Evolutionary conservation across 2,113 vertebrate species (phyloP).

Genomic region (Muscicapa adusta): DNA sequence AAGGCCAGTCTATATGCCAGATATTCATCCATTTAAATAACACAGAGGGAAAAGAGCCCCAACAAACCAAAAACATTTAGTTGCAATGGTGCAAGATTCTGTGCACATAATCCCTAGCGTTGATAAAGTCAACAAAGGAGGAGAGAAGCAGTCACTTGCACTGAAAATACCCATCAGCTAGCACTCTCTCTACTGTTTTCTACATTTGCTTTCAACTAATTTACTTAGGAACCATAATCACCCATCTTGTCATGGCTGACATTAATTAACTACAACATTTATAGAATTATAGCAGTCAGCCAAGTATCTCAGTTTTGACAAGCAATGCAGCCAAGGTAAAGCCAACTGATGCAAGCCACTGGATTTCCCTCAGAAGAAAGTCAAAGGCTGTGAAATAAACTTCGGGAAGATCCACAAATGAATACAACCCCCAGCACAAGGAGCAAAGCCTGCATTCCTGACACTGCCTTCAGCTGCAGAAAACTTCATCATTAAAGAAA

Average conservation of each 20-base stretch:
- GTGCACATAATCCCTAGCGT: not conserved
- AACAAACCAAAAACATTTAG: not conserved
- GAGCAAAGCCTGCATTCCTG: not conserved
- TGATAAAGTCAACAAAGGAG: not conserved
- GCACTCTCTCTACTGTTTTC: not conserved
- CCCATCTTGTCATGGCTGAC: not conserved
- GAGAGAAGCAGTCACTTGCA: not conserved
- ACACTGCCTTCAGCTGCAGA: not conserved
- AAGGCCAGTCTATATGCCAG: not conserved
- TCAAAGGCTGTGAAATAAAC: not conserved
- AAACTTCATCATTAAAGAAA: not conserved
- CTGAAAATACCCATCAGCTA: not conserved
- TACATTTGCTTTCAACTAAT: not conserved
- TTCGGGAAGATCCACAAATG: not conserved
- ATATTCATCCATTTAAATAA: not conserved
- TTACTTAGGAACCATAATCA: not conserved
- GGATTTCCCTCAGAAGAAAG: not conserved
- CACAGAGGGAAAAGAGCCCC: accelerated
- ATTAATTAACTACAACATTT: not conserved
- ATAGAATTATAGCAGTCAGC: not conserved
- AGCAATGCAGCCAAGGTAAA: not conserved
- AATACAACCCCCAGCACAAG: not conserved
- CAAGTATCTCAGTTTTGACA: not conserved
- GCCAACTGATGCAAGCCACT: not conserved
- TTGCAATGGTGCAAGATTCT: not conserved